These are phyloP conservation scores for Elysia crispata DNA, from an alignment of 2,888 invertebrate species.

Conservation along the genomic window DNA sequence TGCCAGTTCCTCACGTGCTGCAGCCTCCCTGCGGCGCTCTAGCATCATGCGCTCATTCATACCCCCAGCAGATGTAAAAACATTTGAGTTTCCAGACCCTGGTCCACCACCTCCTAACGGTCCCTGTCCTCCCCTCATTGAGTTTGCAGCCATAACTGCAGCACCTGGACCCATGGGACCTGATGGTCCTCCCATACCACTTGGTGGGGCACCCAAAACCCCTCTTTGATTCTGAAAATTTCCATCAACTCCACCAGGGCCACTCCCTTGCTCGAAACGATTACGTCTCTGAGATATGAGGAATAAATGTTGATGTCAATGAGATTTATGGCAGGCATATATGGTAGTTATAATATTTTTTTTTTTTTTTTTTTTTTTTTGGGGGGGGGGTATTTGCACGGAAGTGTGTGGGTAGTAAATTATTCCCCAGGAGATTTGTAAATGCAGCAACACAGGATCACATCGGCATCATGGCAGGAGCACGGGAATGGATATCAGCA, in stretches of 20 bases:
- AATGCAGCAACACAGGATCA: slow-evolving; percentile 36
- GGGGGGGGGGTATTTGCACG: background rate
- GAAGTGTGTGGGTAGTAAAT: too few relatives aligned
- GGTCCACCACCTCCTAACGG: slow-evolving; percentile 36
- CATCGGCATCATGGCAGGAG: slow-evolving; percentile 42
- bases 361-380: too few relatives aligned
- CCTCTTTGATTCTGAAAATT: slow-evolving; percentile 52
- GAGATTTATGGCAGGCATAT: too few relatives aligned
- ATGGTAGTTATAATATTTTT: too few relatives aligned
- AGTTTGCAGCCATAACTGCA: background rate
- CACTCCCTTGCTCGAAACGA: slow-evolving; percentile 55
- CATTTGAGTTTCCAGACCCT: slow-evolving; percentile 27
- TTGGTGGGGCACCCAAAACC: slow-evolving; percentile 52
- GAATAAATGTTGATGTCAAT: too few relatives aligned
- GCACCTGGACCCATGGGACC: slow-evolving; percentile 51
- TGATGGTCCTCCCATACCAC: slow-evolving; percentile 51
- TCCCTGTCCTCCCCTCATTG: slow-evolving; percentile 45
- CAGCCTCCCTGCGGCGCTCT: slow-evolving; percentile 43
- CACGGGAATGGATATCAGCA: slow-evolving; percentile 48
- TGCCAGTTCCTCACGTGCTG: slow-evolving; percentile 43
- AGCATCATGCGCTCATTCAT: slow-evolving; percentile 44
- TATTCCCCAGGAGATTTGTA: too few relatives aligned
- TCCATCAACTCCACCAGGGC: slow-evolving; percentile 43
- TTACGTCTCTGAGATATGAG: slow-evolving; percentile 52
- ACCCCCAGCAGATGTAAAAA: slow-evolving; percentile 25